Evolutionary conservation across 2,797 vertebrate species (phyloP).

Genomic region (Leptodactylus fallax): DNA sequence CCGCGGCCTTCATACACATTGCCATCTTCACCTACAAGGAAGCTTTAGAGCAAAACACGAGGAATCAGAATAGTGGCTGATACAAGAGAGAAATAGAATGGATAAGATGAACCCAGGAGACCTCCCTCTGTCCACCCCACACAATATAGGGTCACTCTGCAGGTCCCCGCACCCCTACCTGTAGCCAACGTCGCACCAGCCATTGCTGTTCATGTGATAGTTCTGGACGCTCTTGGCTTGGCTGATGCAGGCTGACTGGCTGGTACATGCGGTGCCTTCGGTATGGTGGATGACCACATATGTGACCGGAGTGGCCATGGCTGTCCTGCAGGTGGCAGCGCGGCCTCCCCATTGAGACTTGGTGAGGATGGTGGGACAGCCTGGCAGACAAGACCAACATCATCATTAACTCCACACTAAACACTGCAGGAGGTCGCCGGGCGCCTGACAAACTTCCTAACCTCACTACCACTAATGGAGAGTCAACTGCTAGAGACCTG

Average conservation of each 20-base stretch:
- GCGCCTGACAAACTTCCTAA: too few species aligned
- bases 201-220: conserved; percentile 67
- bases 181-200: conserved; percentile 82
- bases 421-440: too few species aligned
- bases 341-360: conserved; percentile 76
- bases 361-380: conserved; percentile 68
- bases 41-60: conserved; percentile 70
- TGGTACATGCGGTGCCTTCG: conserved; percentile 67
- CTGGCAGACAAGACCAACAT: neutral
- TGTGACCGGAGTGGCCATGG: conserved; percentile 55
- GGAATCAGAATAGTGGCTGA: neutral
- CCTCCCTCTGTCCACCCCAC: too few species aligned
- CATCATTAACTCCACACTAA: too few species aligned
- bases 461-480: too few species aligned
- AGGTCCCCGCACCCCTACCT: conserved; percentile 75
- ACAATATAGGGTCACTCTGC: too few species aligned
- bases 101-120: too few species aligned
- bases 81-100: too few species aligned
- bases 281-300: conserved; percentile 82
- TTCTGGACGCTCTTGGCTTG: conserved; percentile 74
- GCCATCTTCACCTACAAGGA: conserved; percentile 81
- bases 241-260: conserved; percentile 62
- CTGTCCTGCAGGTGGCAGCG: conserved; percentile 56
- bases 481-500: too few species aligned
- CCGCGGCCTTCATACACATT: conserved; percentile 82